Base-by-base conservation (phyloP, 2,797 vertebrate genomes). In the Coendou prehensilis region DNA sequence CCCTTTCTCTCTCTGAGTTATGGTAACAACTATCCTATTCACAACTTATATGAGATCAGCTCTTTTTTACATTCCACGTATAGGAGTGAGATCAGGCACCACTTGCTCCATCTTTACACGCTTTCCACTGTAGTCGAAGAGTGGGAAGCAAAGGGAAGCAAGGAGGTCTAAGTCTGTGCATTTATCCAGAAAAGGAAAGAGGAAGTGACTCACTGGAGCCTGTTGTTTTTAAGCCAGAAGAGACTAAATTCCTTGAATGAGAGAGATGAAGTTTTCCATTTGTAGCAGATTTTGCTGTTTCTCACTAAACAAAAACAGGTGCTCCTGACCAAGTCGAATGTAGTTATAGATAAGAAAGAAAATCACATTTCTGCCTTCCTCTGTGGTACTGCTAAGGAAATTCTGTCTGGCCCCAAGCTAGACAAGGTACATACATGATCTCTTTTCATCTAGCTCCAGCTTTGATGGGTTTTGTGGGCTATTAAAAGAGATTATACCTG, bases 221-320 rank as follows among this genome's bases (percentile, higher is more conserved):
- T 26, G 6, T 18, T 67, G 22, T 61, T 79, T 81, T 87, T n/a
- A 61, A 89, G 57, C 45, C 37, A 69, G 61, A 89, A 67, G 73
- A 56, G 5, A 78, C 13, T n/a, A 63, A 18, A 85, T 63, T 89
- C 73, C 47, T 69, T 41, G 4, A 81, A 52, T 30, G 64, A 50
- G 41, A 93, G 45, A 89, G 18, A 64, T 86, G 1, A 84, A 67
- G 23, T 76, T 84, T 50, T 22, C 59, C 50, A 47, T 61, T 91
- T n/a, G 73, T 57, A 37, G 91, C 82, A 47, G 7, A 75, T 95
- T 86, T 93, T 87, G 63, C 78, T 79, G 8, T 64, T 83, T 94
- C 75, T 56, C 76, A 59, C 52, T 26, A 10, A 79, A 76, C 56
- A 82, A 56, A 95, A 94, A 86, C 52, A 84, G 67, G 57, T 20